phyloP scores from a whole-genome alignment of 2,797 vertebrate genomes.

The Smutsia temminckii region DNA sequence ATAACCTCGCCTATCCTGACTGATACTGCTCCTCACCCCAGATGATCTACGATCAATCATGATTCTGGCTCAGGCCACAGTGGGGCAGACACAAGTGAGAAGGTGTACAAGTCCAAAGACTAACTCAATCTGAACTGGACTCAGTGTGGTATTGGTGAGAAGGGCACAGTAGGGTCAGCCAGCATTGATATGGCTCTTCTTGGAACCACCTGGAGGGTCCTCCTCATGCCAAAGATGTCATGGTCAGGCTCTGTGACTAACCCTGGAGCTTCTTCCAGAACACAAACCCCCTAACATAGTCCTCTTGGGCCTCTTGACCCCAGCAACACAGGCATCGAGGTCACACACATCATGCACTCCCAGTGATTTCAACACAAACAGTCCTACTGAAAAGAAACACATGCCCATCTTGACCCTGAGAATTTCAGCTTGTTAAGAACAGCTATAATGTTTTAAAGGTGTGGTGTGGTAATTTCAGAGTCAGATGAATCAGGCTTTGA shows the following conservation, averaged over 20 bases:
- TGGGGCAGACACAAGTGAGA: not conserved
- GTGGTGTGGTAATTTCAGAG: not conserved
- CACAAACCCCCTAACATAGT: not conserved
- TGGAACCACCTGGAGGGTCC: not conserved
- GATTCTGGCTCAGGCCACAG: not conserved
- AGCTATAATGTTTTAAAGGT: not conserved
- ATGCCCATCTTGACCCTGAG: not conserved
- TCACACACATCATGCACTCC: not conserved
- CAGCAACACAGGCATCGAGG: not conserved
- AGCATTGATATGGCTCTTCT: not conserved
- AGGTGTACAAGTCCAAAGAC: not conserved
- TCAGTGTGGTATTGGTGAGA: fast-evolving
- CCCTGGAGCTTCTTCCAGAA: not conserved
- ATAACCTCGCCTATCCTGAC: not conserved
- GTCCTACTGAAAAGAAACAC: not conserved
- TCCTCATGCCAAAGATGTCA: not conserved
- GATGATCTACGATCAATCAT: not conserved
- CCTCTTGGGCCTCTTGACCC: not conserved
- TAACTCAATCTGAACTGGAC: not conserved
- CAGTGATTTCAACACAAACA: not conserved
- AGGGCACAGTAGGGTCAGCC: not conserved
- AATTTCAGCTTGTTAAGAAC: conserved; percentile 5
- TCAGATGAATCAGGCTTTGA: not conserved
- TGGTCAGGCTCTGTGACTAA: not conserved
- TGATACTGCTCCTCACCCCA: not conserved